These are phyloP conservation scores for Opisthograptis luteolata DNA, from an alignment of 2,888 invertebrate genomes.

Conservation along the genomic window DNA sequence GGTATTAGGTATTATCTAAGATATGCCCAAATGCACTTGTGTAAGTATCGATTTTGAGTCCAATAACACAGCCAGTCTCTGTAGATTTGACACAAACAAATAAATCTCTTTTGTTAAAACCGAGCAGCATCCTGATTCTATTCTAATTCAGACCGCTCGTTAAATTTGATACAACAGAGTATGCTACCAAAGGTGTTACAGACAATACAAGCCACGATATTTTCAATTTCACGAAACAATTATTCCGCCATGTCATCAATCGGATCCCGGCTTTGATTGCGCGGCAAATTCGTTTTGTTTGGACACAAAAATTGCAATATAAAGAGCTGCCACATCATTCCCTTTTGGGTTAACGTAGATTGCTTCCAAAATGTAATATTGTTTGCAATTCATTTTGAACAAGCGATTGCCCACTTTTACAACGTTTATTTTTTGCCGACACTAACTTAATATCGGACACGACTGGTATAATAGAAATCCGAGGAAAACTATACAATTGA, in stretches of 20 bases:
- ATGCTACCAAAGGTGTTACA: slow-evolving; percentile 62
- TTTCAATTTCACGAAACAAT: slow-evolving; percentile 84
- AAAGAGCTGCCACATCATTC: slow-evolving; percentile 85
- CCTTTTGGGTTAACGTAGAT: slow-evolving; percentile 83
- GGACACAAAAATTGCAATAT: slow-evolving; percentile 84
- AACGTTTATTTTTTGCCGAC: slow-evolving; percentile 65
- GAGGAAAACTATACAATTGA: slow-evolving; percentile 64
- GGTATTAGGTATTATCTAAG: too few relatives aligned
- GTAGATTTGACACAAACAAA: too few relatives aligned
- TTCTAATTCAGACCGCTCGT: slow-evolving; percentile 1
- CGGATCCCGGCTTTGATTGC: slow-evolving; percentile 84
- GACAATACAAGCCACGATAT: slow-evolving; percentile 70
- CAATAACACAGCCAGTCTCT: too few relatives aligned
- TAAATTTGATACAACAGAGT: slow-evolving; percentile 16
- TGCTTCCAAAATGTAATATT: slow-evolving; percentile 83
- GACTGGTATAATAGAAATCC: slow-evolving; percentile 56
- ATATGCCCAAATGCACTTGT: too few relatives aligned
- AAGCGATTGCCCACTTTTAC: slow-evolving; percentile 78
- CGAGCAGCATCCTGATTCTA: neutral
- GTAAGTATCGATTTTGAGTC: too few relatives aligned
- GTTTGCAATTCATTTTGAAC: slow-evolving; percentile 82
- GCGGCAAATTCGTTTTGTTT: slow-evolving; percentile 84
- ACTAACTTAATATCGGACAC: slow-evolving; percentile 68
- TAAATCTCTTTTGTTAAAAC: too few relatives aligned
- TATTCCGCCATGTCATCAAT: slow-evolving; percentile 84